Base-by-base conservation (phyloP, 1,140 invertebrate species). In the Nomia melanderi region DNA sequence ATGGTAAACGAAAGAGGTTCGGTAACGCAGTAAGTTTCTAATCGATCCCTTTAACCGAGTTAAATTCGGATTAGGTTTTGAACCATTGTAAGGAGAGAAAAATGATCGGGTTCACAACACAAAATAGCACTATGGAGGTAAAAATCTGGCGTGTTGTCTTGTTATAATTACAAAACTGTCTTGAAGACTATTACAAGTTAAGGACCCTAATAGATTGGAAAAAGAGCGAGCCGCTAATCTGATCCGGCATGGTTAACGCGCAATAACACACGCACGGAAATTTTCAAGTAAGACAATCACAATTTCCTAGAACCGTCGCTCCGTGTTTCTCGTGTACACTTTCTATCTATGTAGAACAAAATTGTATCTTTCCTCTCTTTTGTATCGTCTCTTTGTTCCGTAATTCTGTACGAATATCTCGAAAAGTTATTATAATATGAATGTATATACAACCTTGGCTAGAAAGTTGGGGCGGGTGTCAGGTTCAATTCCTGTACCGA, bases 401-500 rank as follows among this genome's bases (percentile, higher is more conserved):
- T 39, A 25, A n/a, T 17, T 65, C 23, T 66, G 41, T 60, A 39
- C 39, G 54, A 76, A 69, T 47, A 59, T 44, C 33, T 69, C 60
- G 65, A 59, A 80, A 78, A 64, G 44, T 53, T 76, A 84, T 56
- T 66, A 66, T 66, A 83, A 54, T 83, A 83, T 84, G 71, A 85
- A 81, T 67, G 54, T 86, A 66, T 77, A 90, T 92, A 92, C 90
- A 91, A 92, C 90, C 91, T 92, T 92, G 74, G 76, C 76, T 81
- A 70, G 76, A 67, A 81, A 83, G 60, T 69, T n/a, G n/a, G 47
- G 44, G 33, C 3, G 33, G 44, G 44, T n/a, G 79, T 77, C 69
- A 44, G 85, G 78, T 78, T 92, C 87, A 92, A 84, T 92, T 90
- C 88, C 88, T 88, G 90, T 92, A 92, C 72, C 91, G 90, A 88